A percentile compares a stretch with the other conserved stretches of the same genome.
phyloP scores from a whole-genome alignment of 2,113 vertebrate species.

The Esox niger region DNA sequence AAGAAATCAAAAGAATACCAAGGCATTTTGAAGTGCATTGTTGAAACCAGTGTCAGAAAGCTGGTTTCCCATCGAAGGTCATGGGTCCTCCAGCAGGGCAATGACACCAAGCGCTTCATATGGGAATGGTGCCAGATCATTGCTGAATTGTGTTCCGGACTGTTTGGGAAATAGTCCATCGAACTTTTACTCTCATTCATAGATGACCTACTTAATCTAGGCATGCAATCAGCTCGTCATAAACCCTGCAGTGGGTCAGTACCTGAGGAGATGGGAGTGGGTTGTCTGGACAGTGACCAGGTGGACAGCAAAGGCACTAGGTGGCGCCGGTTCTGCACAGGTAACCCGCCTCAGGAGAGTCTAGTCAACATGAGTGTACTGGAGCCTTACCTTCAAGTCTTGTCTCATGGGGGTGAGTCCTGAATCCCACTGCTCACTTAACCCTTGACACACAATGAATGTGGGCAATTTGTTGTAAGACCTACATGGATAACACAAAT shows the following conservation, averaged over 20 bases:
- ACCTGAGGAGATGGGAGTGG: constrained; percentile 40
- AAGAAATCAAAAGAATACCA: no score
- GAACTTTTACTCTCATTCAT: neutral
- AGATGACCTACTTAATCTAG: constrained; percentile 71
- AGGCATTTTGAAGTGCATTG: no score
- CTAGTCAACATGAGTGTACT: constrained; percentile 75
- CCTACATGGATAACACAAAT: no score
- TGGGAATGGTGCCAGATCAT: no score
- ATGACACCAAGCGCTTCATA: no score
- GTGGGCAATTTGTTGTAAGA: no score
- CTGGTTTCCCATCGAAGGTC: no score
- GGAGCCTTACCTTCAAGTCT: constrained; percentile 75
- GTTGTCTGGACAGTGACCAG: constrained; percentile 58
- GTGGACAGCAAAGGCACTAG: constrained; percentile 68
- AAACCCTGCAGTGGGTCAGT: constrained; percentile 5
- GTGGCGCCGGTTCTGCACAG: constrained; percentile 76
- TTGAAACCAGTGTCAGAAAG: no score
- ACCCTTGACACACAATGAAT: neutral
- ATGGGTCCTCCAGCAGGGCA: no score
- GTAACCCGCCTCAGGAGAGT: constrained; percentile 52
- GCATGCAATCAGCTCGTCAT: constrained; percentile 16
- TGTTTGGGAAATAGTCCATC: neutral
- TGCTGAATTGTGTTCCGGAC: no score
- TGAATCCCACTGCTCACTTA: neutral
- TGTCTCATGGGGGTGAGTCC: constrained; percentile 79